Evolutionary conservation across 2,797 vertebrate genomes (phyloP).

Genomic region (Typhlichthys eigenmanni): DNA sequence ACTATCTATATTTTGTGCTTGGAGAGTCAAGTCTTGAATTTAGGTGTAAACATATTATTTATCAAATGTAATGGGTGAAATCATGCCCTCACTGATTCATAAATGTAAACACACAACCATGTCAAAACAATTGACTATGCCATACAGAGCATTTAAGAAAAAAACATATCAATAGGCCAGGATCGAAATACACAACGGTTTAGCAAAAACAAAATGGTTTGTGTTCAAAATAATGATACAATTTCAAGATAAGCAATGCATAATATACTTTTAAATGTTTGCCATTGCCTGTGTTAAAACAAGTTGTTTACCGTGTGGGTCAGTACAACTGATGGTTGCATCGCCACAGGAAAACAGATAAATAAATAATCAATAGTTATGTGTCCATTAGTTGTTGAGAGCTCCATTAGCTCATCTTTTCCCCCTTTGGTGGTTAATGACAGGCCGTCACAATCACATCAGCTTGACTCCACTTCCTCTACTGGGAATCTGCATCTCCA

Average conservation of each 20-base stretch:
- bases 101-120: too few relatives aligned
- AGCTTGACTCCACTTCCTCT: conserved; percentile 76
- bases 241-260: conserved; percentile 5
- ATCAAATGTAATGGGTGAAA: too few relatives aligned
- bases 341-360: conserved; percentile 65
- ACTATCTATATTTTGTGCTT: too few relatives aligned
- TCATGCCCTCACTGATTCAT: too few relatives aligned
- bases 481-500: conserved; percentile 55
- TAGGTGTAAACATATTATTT: too few relatives aligned
- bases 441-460: conserved; percentile 75
- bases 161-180: too few relatives aligned
- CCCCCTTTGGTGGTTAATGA: conserved; percentile 76
- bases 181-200: conserved; percentile 1
- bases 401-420: conserved; percentile 76
- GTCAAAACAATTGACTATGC: too few relatives aligned
- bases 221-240: conserved; percentile 5
- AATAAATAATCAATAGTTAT: conserved; percentile 78
- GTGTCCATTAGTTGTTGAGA: conserved; percentile 81
- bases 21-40: too few relatives aligned
- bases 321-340: conserved; percentile 38
- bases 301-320: conserved; percentile 49
- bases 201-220: neutral
- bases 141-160: too few relatives aligned
- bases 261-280: conserved; percentile 15
- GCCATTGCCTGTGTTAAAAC: conserved; percentile 40